phyloP scores from a whole-genome alignment of 1,140 invertebrate species.

The Caenorhabditis tropicalis region DNA sequence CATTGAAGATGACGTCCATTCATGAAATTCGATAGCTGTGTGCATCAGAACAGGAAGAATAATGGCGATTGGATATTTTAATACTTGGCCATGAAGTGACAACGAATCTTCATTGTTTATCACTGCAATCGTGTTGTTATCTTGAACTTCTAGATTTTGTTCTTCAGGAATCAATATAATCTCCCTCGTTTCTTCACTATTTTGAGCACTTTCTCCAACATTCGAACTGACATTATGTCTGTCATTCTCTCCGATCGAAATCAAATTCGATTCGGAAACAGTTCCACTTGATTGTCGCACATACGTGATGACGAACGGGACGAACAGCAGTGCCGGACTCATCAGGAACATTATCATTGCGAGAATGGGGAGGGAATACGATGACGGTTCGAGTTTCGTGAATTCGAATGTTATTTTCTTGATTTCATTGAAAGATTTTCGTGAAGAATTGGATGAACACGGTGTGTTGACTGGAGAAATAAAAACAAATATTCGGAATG shows the following conservation, averaged over 20 bases:
- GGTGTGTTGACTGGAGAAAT: neutral
- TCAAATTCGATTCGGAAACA: neutral
- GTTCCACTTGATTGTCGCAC: neutral
- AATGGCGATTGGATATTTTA: neutral
- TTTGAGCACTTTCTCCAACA: too few relatives aligned
- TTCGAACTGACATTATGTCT: too few relatives aligned
- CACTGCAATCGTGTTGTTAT: neutral
- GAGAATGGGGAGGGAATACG: neutral
- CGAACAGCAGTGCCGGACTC: neutral
- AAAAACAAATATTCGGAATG: neutral
- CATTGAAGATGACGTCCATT: neutral
- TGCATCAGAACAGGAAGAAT: conserved; percentile 9
- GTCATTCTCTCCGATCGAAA: too few relatives aligned
- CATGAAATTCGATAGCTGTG: neutral
- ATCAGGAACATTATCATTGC: neutral
- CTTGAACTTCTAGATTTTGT: neutral
- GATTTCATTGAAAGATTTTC: neutral
- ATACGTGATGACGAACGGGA: neutral
- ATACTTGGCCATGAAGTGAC: neutral
- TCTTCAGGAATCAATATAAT: neutral
- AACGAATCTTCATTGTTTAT: neutral
- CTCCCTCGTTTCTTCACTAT: too few relatives aligned
- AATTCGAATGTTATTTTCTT: conserved; percentile 12
- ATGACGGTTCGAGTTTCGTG: neutral
- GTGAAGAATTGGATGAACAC: neutral